Evolutionary conservation across 23 tunicate species (phyloP).

Genomic region (Halocynthia aurantium): DNA sequence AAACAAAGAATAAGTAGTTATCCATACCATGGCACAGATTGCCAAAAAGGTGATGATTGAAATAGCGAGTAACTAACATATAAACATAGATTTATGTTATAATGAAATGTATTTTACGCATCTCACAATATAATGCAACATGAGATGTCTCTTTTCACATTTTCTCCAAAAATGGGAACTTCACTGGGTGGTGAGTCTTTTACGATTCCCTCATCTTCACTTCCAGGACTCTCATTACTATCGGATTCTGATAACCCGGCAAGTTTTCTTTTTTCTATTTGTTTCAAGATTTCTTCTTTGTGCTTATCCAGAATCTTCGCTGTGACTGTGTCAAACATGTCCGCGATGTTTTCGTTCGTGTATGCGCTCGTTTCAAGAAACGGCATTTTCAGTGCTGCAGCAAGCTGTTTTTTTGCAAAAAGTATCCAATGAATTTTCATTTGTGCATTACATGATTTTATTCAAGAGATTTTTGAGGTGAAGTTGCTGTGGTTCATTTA

Average conservation of each 20-base stretch:
- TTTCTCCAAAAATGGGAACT: too few relatives aligned
- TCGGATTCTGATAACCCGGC: slow-evolving; percentile 1
- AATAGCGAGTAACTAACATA: too few relatives aligned
- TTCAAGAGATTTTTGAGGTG: background rate
- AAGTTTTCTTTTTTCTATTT: background rate
- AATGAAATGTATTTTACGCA: too few relatives aligned
- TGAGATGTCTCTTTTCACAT: too few relatives aligned
- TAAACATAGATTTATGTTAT: too few relatives aligned
- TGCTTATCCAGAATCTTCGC: slow-evolving; percentile 17
- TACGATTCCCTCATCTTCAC: slow-evolving; percentile 29
- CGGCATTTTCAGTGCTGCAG: slow-evolving; percentile 47
- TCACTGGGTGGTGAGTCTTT: background rate
- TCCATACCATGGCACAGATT: too few relatives aligned
- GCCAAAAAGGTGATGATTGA: too few relatives aligned
- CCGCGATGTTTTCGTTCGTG: slow-evolving; percentile 51
- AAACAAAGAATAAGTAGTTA: too few relatives aligned
- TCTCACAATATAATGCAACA: too few relatives aligned
- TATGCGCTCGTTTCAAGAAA: slow-evolving; percentile 68
- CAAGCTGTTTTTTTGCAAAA: slow-evolving; percentile 21
- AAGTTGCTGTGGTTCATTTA: too few relatives aligned
- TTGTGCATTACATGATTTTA: background rate
- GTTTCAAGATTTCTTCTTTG: slow-evolving; percentile 20
- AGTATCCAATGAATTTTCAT: background rate
- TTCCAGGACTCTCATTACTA: background rate
- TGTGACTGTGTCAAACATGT: slow-evolving; percentile 35